Conservation (phyloP, 2,113 vertebrate genomes). For the Aegypius monachus region DNA sequence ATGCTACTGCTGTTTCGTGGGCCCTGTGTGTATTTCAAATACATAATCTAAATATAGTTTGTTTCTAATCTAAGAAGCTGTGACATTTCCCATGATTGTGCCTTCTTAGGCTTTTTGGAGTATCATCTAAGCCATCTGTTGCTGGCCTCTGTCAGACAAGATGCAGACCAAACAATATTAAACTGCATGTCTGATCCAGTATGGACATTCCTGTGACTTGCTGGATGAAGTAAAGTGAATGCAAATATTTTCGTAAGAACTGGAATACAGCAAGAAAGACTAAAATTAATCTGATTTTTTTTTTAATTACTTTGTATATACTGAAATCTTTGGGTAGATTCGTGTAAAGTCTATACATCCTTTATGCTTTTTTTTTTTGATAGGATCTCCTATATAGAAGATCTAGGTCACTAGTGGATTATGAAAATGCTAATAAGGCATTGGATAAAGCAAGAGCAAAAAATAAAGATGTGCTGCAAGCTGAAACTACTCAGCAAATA, state of each 20-base stretch:
- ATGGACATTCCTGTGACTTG: background rate
- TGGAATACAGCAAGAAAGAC: background rate
- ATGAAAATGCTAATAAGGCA: constrained; percentile 98
- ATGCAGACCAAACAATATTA: background rate
- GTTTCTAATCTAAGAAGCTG: background rate
- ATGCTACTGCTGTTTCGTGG: background rate
- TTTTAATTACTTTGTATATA: background rate
- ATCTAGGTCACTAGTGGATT: constrained; percentile 94
- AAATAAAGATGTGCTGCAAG: constrained; percentile 96
- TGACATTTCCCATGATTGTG: background rate
- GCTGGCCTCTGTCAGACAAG: background rate
- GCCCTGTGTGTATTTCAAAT: background rate
- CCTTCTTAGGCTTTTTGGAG: background rate
- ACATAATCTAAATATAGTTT: background rate
- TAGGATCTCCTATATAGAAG: constrained; percentile 96
- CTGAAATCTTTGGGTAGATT: background rate
- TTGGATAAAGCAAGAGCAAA: constrained; percentile 96
- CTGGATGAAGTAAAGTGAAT: background rate
- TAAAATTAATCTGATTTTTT: background rate
- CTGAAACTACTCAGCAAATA: constrained; percentile 94
- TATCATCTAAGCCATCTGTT: background rate
- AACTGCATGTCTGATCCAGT: background rate
- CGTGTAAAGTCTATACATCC: background rate
- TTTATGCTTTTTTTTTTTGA: background rate
- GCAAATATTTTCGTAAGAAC: background rate